Conservation (phyloP, 1,140 invertebrate species). For the Aphelinus atriplicis region DNA sequence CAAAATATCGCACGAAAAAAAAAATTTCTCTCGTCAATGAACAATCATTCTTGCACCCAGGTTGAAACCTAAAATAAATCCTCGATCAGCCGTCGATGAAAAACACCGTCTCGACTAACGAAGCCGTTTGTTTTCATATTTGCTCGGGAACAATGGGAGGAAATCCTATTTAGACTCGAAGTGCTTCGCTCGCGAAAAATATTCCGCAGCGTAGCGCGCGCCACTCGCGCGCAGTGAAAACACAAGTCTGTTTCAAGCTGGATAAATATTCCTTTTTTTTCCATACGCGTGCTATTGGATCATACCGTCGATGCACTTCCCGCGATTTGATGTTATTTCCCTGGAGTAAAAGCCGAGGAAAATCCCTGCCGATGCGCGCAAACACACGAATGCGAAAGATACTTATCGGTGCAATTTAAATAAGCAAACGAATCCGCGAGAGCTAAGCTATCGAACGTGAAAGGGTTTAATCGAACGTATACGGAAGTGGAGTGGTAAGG, state of each 20-base stretch:
- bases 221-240: neutral
- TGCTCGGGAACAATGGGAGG: neutral
- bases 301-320: slow-evolving; percentile 15
- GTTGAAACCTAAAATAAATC: no score
- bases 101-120: neutral
- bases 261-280: slow-evolving; percentile 24
- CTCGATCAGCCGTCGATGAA: no score
- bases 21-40: no score
- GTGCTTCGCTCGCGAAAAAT: slow-evolving; percentile 2
- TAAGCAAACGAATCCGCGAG: slow-evolving; percentile 24
- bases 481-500: neutral
- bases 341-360: neutral
- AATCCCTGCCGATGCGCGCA: slow-evolving; percentile 6
- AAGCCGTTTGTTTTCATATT: slow-evolving; percentile 4
- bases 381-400: neutral
- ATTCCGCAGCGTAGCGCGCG: neutral
- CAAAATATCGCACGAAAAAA: no score
- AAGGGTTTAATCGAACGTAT: slow-evolving; percentile 27
- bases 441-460: slow-evolving; percentile 9
- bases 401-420: slow-evolving; percentile 25
- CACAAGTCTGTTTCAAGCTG: slow-evolving; percentile 19
- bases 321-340: slow-evolving; percentile 27
- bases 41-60: no score
- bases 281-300: slow-evolving; percentile 17
- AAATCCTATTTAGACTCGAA: neutral